These are phyloP conservation scores for Rissa tridactyla DNA, from an alignment of 2,113 vertebrate species.

Conservation along the genomic window DNA sequence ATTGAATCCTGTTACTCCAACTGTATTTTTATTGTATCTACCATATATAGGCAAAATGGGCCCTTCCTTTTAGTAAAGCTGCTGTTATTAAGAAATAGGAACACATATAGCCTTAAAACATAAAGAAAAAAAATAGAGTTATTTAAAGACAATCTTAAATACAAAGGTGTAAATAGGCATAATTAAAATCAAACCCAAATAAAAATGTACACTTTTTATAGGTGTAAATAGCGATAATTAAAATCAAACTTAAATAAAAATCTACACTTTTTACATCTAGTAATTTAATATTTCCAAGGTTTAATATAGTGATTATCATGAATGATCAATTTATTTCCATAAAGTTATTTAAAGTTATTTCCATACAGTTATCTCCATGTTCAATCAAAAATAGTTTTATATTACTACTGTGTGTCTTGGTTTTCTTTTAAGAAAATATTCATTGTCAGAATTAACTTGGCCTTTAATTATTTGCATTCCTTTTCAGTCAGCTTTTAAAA, in stretches of 20 bases:
- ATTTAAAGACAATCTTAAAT: background rate
- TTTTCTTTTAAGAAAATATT: background rate
- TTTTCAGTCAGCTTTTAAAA: constrained; percentile 92
- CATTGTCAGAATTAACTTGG: background rate
- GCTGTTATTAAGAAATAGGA: background rate
- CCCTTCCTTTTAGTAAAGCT: background rate
- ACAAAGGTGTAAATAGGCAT: background rate
- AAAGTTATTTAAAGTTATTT: background rate
- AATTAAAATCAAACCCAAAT: background rate
- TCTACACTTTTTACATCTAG: background rate
- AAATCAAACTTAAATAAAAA: background rate
- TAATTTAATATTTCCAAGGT: background rate
- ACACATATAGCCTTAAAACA: background rate
- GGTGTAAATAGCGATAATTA: background rate
- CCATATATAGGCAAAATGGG: background rate
- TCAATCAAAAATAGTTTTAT: background rate
- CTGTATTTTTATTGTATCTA: background rate
- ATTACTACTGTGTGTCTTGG: background rate
- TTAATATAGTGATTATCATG: background rate
- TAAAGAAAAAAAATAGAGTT: background rate
- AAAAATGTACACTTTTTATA: background rate
- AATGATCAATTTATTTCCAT: background rate
- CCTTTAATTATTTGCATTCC: background rate
- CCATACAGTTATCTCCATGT: background rate
- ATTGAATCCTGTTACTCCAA: background rate